Evolutionary conservation across 2,888 invertebrate genomes (phyloP).

Genomic region (Cremastobaeus sp.): DNA sequence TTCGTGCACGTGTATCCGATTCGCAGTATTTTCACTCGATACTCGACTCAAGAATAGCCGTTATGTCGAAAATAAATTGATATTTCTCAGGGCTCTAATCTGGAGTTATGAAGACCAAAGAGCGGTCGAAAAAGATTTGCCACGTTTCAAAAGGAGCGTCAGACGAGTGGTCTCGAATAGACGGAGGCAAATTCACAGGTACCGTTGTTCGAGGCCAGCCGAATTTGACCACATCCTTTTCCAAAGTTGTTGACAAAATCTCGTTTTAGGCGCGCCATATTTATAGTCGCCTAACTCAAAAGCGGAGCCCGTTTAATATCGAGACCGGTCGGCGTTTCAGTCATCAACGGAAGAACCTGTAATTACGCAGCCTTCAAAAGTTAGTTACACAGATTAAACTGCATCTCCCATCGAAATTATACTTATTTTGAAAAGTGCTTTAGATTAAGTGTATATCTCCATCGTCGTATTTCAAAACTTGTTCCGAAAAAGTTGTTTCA

Average conservation of each 20-base stretch:
- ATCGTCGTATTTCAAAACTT: no score
- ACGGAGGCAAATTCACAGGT: neutral
- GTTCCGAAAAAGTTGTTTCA: no score
- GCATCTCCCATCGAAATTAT: conserved; percentile 29
- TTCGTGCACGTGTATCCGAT: no score
- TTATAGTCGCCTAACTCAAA: conserved; percentile 15
- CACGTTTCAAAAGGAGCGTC: neutral
- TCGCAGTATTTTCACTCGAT: no score
- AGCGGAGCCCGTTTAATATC: conserved; percentile 12
- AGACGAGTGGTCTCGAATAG: no score
- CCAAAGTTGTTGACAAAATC: conserved; percentile 1
- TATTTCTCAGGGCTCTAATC: no score
- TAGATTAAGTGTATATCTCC: neutral
- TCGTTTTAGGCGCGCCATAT: conserved; percentile 4
- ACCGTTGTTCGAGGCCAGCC: no score
- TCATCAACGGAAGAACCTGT: conserved; percentile 33
- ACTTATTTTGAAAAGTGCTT: conserved; percentile 19
- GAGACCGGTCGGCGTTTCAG: conserved; percentile 34
- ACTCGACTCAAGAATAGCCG: no score
- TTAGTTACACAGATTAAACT: conserved; percentile 25
- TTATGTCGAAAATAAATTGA: no score
- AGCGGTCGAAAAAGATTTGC: neutral
- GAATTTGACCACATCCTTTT: neutral
- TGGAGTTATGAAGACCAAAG: no score
- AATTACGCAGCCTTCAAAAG: conserved; percentile 37